Evolutionary conservation across 2,113 vertebrate species (phyloP).

Genomic region (Galemys pyrenaicus): DNA sequence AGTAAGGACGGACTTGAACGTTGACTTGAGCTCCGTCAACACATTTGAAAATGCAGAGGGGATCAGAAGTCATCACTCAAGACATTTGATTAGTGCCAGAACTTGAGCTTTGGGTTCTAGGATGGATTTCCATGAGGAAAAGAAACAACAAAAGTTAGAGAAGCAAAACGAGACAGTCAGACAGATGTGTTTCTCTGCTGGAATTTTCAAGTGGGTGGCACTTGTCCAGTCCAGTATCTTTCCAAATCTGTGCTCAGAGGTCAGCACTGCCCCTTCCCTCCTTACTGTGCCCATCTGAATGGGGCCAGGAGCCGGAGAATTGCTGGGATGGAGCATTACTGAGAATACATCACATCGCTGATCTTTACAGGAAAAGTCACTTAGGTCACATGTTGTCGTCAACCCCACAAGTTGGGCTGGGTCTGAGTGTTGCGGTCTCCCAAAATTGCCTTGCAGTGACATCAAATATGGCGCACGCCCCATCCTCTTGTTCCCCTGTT

Average conservation of each 20-base stretch:
- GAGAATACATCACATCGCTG: slow-evolving; percentile 15
- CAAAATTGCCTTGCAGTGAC: slow-evolving; percentile 24
- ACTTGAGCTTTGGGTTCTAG: neutral
- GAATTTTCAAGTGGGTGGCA: too few relatives aligned
- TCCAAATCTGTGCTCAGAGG: too few relatives aligned
- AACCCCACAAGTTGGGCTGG: neutral
- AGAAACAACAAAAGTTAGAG: too few relatives aligned
- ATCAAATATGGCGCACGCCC: neutral
- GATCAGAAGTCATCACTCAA: neutral
- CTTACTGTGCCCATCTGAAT: neutral
- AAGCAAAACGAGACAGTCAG: too few relatives aligned
- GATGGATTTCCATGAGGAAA: neutral
- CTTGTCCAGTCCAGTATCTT: too few relatives aligned
- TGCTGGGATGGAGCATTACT: neutral
- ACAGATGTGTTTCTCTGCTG: too few relatives aligned
- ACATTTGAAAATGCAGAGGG: too few relatives aligned
- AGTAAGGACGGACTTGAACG: too few relatives aligned
- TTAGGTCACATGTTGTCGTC: neutral
- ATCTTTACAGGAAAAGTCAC: neutral
- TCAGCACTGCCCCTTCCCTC: neutral
- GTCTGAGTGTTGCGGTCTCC: neutral
- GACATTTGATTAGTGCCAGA: neutral
- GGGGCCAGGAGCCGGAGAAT: neutral
- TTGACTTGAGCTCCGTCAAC: too few relatives aligned
- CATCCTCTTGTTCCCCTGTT: neutral